Evolutionary conservation across 2,113 vertebrate genomes (phyloP).

Genomic region (Astatoreochromis straeleni): DNA sequence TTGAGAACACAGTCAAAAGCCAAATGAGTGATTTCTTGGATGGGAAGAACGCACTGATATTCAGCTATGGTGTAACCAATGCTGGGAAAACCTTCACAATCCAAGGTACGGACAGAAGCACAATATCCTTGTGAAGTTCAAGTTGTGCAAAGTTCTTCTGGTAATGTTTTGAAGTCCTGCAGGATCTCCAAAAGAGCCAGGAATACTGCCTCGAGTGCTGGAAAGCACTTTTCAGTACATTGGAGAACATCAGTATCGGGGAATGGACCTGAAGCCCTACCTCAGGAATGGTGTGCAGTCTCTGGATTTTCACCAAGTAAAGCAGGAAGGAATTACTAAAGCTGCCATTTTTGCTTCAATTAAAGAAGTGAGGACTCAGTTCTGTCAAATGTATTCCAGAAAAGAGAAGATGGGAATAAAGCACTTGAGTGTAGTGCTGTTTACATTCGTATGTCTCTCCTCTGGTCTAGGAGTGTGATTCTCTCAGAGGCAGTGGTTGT

Average conservation of each 20-base stretch:
- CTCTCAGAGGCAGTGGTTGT: neutral
- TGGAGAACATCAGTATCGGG: constrained; percentile 67
- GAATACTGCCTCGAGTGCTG: constrained; percentile 80
- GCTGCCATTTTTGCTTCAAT: constrained; percentile 70
- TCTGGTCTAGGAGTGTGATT: constrained; percentile 36
- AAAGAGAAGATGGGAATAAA: neutral
- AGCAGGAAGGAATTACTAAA: constrained; percentile 75
- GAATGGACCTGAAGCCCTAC: constrained; percentile 82
- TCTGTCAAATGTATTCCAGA: neutral
- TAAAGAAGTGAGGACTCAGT: constrained; percentile 72
- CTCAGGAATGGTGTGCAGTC: constrained; percentile 73
- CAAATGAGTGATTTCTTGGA: constrained; percentile 71
- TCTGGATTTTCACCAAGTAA: constrained; percentile 74
- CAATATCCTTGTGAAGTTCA: neutral
- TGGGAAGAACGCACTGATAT: constrained; percentile 80
- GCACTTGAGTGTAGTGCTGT: neutral
- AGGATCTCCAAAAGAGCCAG: constrained; percentile 80
- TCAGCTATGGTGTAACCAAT: constrained; percentile 88
- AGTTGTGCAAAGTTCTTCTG: neutral
- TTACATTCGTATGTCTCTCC: neutral
- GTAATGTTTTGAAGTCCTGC: neutral
- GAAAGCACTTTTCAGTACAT: constrained; percentile 75
- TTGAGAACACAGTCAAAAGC: constrained; percentile 75
- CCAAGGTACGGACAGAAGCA: constrained; percentile 69
- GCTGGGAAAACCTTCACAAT: constrained; percentile 88